Conservation (phyloP, 2,797 vertebrate genomes). For the Brotogeris chrysoptera region DNA sequence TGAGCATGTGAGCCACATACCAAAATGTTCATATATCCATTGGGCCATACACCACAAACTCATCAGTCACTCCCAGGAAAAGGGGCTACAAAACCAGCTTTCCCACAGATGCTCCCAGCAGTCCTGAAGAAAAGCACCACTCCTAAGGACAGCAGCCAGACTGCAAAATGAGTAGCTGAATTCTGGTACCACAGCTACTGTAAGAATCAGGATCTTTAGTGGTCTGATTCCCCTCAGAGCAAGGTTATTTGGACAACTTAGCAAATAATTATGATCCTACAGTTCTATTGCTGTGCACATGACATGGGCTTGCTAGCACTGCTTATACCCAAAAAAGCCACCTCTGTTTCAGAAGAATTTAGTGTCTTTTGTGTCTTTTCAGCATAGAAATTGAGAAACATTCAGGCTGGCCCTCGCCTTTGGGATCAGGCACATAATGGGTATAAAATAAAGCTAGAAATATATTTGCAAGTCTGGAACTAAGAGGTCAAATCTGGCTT, state of each 20-base stretch:
- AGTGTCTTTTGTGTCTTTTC: neutral
- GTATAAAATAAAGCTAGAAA: neutral
- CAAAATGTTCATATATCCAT: neutral
- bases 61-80: neutral
- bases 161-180: neutral
- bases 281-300: neutral
- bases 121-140: neutral
- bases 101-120: neutral
- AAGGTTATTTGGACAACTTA: neutral
- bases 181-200: neutral
- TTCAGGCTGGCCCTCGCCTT: rapidly evolving
- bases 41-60: neutral
- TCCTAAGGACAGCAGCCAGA: neutral
- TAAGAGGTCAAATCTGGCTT: neutral
- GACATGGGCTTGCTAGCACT: neutral
- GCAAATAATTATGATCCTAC: neutral
- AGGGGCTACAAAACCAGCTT: neutral
- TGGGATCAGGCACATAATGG: neutral
- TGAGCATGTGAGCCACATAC: neutral
- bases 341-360: neutral
- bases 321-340: neutral
- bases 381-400: neutral
- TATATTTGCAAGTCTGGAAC: neutral
- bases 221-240: neutral
- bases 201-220: neutral